These are phyloP conservation scores for Sebastes cheni DNA, from an alignment of 2,797 vertebrate species.

Conservation along the genomic window DNA sequence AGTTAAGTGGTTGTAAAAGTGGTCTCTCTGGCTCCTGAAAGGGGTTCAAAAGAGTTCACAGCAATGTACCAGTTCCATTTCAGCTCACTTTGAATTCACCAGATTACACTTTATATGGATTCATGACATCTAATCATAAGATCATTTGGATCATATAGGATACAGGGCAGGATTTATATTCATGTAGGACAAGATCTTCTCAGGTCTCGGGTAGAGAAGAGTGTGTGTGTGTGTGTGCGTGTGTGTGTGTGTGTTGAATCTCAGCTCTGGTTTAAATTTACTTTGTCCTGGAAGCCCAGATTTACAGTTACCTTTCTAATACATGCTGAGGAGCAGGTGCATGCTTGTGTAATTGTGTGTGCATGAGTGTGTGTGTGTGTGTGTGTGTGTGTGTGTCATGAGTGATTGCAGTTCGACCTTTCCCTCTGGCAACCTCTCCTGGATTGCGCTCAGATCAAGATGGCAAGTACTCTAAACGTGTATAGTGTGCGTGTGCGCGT, in stretches of 20 bases:
- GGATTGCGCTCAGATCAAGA: slow-evolving; percentile 68
- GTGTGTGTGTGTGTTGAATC: background rate
- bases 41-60: background rate
- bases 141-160: background rate
- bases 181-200: background rate
- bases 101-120: background rate
- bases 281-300: slow-evolving; percentile 5
- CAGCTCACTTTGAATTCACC: background rate
- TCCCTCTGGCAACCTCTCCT: slow-evolving; percentile 66
- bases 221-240: background rate
- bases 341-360: slow-evolving; percentile 30
- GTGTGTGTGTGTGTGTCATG: slow-evolving; percentile 29
- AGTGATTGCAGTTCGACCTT: slow-evolving; percentile 69
- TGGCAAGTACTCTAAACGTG: slow-evolving; percentile 56
- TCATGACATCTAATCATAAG: background rate
- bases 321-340: slow-evolving; percentile 52
- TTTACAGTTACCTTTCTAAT: slow-evolving; percentile 32
- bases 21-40: background rate
- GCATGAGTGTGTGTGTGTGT: slow-evolving; percentile 17
- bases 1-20: background rate
- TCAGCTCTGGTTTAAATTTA: background rate
- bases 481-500: slow-evolving; percentile 1
- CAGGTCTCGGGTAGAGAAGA: background rate
- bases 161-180: background rate
- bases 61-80: background rate